These are phyloP conservation scores for Pangasius mekongensis DNA, from an alignment of 2,797 vertebrate species.

Conservation along the genomic window DNA sequence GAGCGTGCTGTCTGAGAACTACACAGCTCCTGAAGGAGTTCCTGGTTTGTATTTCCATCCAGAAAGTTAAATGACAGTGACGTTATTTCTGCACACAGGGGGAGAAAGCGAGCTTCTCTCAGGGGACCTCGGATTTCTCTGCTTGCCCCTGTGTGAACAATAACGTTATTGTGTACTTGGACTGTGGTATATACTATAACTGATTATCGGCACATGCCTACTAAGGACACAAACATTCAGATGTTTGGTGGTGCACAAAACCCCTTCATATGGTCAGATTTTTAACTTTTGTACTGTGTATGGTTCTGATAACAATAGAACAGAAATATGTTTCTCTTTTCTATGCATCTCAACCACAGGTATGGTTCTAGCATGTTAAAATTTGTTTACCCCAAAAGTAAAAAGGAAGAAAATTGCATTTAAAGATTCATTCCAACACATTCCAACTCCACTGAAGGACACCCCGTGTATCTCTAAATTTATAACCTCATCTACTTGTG, in stretches of 20 bases:
- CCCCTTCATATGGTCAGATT: not conserved
- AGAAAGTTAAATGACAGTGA: conserved; percentile 9
- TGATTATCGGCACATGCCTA: conserved; percentile 7
- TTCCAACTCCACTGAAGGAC: no score
- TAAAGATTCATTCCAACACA: not conserved
- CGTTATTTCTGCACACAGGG: not conserved
- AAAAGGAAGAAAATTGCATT: not conserved
- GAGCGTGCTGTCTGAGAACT: not conserved
- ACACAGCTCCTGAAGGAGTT: not conserved
- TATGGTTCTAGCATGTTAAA: not conserved
- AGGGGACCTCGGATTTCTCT: not conserved
- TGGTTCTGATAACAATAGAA: not conserved
- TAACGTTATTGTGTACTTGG: not conserved
- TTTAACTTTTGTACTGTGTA: not conserved
- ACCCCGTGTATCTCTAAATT: not conserved
- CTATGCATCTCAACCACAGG: not conserved
- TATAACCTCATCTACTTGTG: not conserved
- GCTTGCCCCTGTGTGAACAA: not conserved
- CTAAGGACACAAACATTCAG: not conserved
- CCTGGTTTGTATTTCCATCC: conserved; percentile 5
- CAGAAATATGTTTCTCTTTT: not conserved
- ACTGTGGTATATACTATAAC: not conserved
- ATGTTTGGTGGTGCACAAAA: not conserved
- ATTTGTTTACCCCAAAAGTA: not conserved
- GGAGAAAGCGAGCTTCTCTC: not conserved